Conservation (phyloP, 2,797 vertebrate species). For the Aldrovandia affinis region DNA sequence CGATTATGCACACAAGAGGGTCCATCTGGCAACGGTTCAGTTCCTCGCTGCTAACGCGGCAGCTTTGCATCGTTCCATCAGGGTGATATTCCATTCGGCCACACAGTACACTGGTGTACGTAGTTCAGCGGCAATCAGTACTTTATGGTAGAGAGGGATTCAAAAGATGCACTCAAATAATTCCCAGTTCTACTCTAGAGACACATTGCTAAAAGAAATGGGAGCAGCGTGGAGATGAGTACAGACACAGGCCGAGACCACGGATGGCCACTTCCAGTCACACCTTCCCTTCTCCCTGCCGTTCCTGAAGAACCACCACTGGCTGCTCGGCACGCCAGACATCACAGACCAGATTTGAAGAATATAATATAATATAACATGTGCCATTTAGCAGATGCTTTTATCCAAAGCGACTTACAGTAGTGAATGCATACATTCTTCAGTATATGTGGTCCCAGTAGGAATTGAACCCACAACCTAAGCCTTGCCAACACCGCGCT, state of each 20-base stretch:
- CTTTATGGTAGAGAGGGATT: constrained; percentile 57
- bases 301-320: background rate
- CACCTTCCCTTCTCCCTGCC: background rate
- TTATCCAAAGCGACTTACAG: too few species aligned
- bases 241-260: constrained; percentile 50
- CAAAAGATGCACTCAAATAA: constrained; percentile 66
- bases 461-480: too few species aligned
- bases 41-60: constrained; percentile 8
- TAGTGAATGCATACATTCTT: too few species aligned
- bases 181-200: constrained; percentile 61
- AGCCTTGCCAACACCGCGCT: too few species aligned
- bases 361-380: too few species aligned
- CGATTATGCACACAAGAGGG: background rate
- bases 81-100: background rate
- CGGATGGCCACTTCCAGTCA: constrained; percentile 38
- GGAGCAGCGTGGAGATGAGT: constrained; percentile 50
- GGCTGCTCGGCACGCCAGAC: background rate
- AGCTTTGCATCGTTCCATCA: background rate
- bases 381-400: too few species aligned
- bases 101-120: background rate
- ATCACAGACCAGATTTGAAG: background rate
- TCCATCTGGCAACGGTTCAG: constrained; percentile 21
- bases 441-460: too few species aligned
- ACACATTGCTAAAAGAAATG: constrained; percentile 47
- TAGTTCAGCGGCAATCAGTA: constrained; percentile 8